phyloP scores from a whole-genome alignment of 1,140 invertebrate species.

The Cyrtorhinus lividipennis region DNA sequence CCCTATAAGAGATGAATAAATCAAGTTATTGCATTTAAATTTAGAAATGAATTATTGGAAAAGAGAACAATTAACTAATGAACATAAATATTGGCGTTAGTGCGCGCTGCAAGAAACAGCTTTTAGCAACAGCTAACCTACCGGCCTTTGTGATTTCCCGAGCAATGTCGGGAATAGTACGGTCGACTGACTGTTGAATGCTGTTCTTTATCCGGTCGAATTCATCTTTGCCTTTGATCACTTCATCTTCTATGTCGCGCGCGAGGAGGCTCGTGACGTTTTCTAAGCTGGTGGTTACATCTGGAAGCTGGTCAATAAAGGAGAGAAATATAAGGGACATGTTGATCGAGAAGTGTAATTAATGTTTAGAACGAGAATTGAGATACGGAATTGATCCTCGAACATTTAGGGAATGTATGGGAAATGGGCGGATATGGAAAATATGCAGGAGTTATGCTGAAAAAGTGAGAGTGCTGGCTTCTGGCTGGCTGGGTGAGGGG shows the following conservation, averaged over 20 bases:
- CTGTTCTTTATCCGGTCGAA: constrained; percentile 45
- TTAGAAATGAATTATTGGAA: not conserved
- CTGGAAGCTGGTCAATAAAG: constrained; percentile 50
- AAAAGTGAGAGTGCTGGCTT: too few relatives aligned
- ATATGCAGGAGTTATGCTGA: too few relatives aligned
- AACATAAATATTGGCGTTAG: not conserved
- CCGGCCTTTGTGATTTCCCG: constrained; percentile 42
- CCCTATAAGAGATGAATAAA: constrained; percentile 28
- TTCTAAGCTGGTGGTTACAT: constrained; percentile 46
- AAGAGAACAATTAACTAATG: not conserved
- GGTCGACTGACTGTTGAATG: constrained; percentile 49
- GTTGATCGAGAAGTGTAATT: too few relatives aligned
- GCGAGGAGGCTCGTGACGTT: constrained; percentile 46
- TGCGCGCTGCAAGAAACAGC: not conserved
- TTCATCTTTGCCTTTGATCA: constrained; percentile 44
- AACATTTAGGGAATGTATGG: too few relatives aligned
- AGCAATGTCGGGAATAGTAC: constrained; percentile 46
- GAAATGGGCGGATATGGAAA: too few relatives aligned
- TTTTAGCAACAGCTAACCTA: constrained; percentile 27
- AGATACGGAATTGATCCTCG: too few relatives aligned
- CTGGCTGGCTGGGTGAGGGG: too few relatives aligned
- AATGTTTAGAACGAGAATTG: too few relatives aligned
- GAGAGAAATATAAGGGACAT: too few relatives aligned
- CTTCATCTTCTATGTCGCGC: constrained; percentile 43
- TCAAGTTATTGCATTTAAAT: too few relatives aligned